Evolutionary conservation across 1,140 invertebrate species (phyloP), one percentile per base, ranked within the genome.

Genomic region (Rhagoletis pomonella): DNA sequence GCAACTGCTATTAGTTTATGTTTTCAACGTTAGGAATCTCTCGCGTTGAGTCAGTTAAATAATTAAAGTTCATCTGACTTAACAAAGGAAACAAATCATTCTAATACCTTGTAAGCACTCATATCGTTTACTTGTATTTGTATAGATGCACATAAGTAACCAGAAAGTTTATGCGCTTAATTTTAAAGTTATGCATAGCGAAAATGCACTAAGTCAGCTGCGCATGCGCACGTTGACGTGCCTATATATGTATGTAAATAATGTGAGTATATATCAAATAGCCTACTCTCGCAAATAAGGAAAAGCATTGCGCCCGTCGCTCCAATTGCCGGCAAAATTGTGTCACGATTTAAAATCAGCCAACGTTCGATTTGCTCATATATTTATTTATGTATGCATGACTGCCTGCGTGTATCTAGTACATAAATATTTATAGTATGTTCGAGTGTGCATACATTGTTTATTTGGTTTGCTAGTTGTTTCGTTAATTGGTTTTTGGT

Each of bases 321-420:
- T 81, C 73, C 73, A 81, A 81, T 81, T 55, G 73, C 58, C 60
- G 29, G 84, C 55, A 62, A 4, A 85, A 85, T 59, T 85, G 84
- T 85, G 84, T 85, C 84, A 85, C 84, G 84, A 59, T 85, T 85
- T 85, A 85, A 29, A 85, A 62, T 44, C 84, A 85, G 55, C 10
- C 1, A 85, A 62, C 84, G 84, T 85, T 60, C 84, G 58, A 85
- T 85, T 58, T 85, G 84, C 58, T 85, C 84, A 85, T 85, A 81
- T 5, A 55, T 50, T 81, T 58, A 55, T 55, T 81, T 81, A 81
- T 81, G 73, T 81, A 81, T 81, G 44, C 73, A 29, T 29, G 44
- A 81, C 29, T 29, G 29, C 0, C 29, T 29, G 29, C 29, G 73
- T 29, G 55, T 55, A 55, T 10, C 9, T 81, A n/a, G 44, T 3